Conservation (phyloP, 2,888 invertebrate genomes). For the Xestia rhomboidea region DNA sequence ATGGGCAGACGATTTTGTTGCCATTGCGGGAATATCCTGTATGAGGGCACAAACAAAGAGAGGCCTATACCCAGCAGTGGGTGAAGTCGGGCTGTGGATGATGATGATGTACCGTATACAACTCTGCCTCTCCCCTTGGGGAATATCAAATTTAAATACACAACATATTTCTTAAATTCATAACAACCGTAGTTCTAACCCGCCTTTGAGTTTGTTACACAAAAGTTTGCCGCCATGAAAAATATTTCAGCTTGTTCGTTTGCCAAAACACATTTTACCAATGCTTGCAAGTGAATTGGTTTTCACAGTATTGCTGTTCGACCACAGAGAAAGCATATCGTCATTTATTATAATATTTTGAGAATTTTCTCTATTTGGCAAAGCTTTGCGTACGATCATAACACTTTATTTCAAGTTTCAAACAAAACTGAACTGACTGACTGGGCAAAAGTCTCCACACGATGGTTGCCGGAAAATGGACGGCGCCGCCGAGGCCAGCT, state of each 20-base stretch:
- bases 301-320: not conserved
- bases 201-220: not conserved
- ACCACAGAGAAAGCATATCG: not conserved
- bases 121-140: not conserved
- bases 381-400: not conserved
- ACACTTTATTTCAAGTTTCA: not conserved
- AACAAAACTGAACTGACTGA: not conserved
- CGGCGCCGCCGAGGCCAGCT: too few relatives aligned
- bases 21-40: too few relatives aligned
- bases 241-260: not conserved
- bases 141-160: not conserved
- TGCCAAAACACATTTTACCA: slow-evolving; percentile 26
- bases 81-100: too few relatives aligned
- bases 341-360: not conserved
- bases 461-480: too few relatives aligned
- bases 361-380: not conserved
- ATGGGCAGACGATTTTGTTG: too few relatives aligned
- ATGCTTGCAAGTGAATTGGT: slow-evolving; percentile 15
- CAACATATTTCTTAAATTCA: not conserved
- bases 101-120: not conserved
- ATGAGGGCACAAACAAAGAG: too few relatives aligned
- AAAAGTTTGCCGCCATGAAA: not conserved
- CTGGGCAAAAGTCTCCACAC: not conserved
- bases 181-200: not conserved
- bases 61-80: too few relatives aligned